Base-by-base conservation (phyloP, 2,888 invertebrate genomes). In the Apantesis nais region DNA sequence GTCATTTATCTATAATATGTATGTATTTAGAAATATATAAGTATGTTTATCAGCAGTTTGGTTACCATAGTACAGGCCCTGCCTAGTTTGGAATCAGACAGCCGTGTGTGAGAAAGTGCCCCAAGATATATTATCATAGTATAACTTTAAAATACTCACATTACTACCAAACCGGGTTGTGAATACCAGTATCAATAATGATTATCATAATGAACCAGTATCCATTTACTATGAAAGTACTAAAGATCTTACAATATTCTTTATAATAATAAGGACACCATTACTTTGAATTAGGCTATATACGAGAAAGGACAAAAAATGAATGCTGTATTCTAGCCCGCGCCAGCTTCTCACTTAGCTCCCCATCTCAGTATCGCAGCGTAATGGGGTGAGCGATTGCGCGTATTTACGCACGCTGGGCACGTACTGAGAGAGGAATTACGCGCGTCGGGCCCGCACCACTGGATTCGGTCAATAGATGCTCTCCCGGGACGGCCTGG, bases 381-480 rank as follows among this genome's bases (percentile, higher is more conserved):
- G 90, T 90, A 89, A 90, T 90, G 89, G 89, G 89, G 90, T 89
- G 88, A 90, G 91, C 92, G 90, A 93, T 93, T 88, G 92, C 86
- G 84, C 79, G 83, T 80, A 81, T 80, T 91, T 89, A 85, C 86
- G 89, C 88, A 95, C 89, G 88, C 95, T 55, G 83, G 74, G 85
- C 94, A 94, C 94, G 95, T 94, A 87, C 77, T 86, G 86, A 84
- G 86, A 86, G 88, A 90, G 90, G 86, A 93, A 94, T 94, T 93
- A 94, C 94, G 93, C 91, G 89, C 91, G 88, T 87, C 89, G 89
- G 89, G 90, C 91, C 91, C 90, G 86, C 87, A 86, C 82, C 82
- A 72, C 84, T 82, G 90, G 92, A 92, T 90, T 91, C 92, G 92
- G 93, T 90, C 93, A 92, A 93, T 92, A 93, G 93, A 93, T 92